Percentiles rank a stretch among this genome's conserved stretches.
Conservation (phyloP, 2,113 vertebrate genomes). For the Mustela lutreola region DNA sequence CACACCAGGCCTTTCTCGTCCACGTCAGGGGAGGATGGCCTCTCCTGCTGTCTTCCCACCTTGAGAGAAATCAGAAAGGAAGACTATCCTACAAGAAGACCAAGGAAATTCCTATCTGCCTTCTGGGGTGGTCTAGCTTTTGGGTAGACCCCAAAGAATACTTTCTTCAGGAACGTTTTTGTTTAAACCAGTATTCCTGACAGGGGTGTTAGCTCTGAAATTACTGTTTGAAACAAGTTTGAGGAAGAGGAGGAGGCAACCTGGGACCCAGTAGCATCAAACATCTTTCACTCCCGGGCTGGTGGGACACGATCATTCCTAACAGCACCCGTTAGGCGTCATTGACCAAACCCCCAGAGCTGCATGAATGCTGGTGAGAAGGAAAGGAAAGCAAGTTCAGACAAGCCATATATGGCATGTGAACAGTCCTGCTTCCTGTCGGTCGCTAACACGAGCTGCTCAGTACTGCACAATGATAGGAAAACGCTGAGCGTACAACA, state of each 20-base stretch:
- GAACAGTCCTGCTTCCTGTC: slow-evolving; percentile 69
- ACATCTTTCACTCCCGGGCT: not conserved
- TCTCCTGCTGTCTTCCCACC: not conserved
- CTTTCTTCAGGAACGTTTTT: not conserved
- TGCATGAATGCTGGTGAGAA: not conserved
- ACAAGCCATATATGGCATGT: slow-evolving; percentile 74
- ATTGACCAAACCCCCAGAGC: slow-evolving; percentile 8
- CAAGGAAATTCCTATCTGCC: not conserved
- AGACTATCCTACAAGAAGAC: not conserved
- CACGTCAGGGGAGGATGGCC: not conserved
- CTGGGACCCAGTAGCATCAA: not conserved
- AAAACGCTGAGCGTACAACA: slow-evolving; percentile 77
- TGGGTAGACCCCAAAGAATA: not conserved
- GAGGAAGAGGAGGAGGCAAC: not conserved
- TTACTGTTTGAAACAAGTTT: not conserved
- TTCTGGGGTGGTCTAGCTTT: not conserved
- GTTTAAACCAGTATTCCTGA: not conserved
- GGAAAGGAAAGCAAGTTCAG: slow-evolving; percentile 1
- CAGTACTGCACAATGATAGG: slow-evolving; percentile 71
- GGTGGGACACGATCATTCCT: not conserved
- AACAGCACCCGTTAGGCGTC: not conserved
- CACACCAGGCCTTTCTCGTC: not conserved
- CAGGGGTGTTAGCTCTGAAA: not conserved
- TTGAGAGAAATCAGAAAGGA: not conserved
- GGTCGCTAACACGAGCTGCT: not conserved